Evolutionary conservation across 1,140 invertebrate species (phyloP), one percentile per base, ranked within the genome.

Genomic region (Lepidostoma basale): DNA sequence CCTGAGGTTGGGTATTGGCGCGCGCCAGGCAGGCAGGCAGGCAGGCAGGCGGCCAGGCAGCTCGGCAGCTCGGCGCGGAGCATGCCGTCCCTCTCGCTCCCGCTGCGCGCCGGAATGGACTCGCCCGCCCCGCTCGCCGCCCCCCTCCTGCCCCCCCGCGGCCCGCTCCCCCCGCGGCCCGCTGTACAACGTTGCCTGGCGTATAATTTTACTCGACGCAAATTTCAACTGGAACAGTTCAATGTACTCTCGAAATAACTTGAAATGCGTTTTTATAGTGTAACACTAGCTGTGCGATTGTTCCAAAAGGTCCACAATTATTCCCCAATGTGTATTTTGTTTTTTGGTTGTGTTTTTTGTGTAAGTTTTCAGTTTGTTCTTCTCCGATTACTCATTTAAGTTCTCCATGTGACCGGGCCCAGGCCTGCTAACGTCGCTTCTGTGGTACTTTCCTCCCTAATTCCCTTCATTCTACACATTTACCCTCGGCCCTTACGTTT

Each of bases 191-290:
- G 80, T 81, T 81, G 80, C 81, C 79, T 81, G 77, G 80, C 80
- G 80, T 83, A 83, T 79, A 80, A 81, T 83, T 81, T 83, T 78
- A 79, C 81, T 81, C 76, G 77, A 81, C 81, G 81, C 81, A 81
- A 83, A 83, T 80, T 83, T 83, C 79, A 77, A 77, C 75, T 76
- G 77, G 80, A 81, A 81, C 81, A 81, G 81, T 83, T 83, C 81
- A 83, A 82, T 82, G 81, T 79, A 83, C 81, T 81, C 81, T 81
- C 75, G 73, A 74, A 79, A 82, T 62, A 67, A 70, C 62, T 70
- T 67, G 22, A 60, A 70, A 70, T 64, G 52, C 68, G 54, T 58
- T 69, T 64, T 69, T 54, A 60, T 60, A 60, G 58, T 62, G 58
- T 23, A 67, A 60, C 60, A 60, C 26, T 40, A 47, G 28, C 28